Base-by-base conservation (phyloP, 1,140 invertebrate species). In the Callitettix versicolor region DNA sequence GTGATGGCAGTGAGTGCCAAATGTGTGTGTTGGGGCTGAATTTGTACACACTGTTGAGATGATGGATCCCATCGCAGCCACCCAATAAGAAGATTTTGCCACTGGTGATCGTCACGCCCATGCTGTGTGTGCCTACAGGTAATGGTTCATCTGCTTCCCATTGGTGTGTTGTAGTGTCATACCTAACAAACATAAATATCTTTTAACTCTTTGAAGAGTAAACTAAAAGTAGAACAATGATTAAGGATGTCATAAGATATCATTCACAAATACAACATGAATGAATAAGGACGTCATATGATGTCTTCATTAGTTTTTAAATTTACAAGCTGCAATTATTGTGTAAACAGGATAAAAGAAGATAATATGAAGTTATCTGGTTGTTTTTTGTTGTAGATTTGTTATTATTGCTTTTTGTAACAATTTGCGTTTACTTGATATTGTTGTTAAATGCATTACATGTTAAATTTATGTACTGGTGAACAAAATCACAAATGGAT, bases 21-120 rank as follows among this genome's bases (percentile, higher is more conserved):
- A 24, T 22, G 21, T 33, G 46, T 24, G 46, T 48, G 33, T 38
- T n/a, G 2, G 48, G 30, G 48, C 36, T 51, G 48, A 38, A 51
- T n/a, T 36, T 21, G 1, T 36, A 30, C 17, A 30, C 34, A 17
- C 30, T 51, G 6, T 30, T 26, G 30, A 51, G 48, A 30, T 51
- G 48, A 17, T 51, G 48, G 15, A 51, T 20, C 2, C 48, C 48
- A 20, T 51, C 48, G 17, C 33, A 36, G 9, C 48, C 48, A 3
- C 30, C 48, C 17, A 34, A 6, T 14, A 51, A 18, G 48, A 18
- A 51, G 26, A 51, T 14, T 21, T 20, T 51, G 7, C 48, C 48
- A 11, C 21, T 30, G 20, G 7, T 6, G 9, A 51, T 30, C 14
- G 48, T 36, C 3, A 30, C 48, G 12, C 48, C 48, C 30, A 36